Percentiles rank a stretch among this genome's conserved stretches.
Conservation (phyloP, 2,797 vertebrate species). For the Diplodus sargus region DNA sequence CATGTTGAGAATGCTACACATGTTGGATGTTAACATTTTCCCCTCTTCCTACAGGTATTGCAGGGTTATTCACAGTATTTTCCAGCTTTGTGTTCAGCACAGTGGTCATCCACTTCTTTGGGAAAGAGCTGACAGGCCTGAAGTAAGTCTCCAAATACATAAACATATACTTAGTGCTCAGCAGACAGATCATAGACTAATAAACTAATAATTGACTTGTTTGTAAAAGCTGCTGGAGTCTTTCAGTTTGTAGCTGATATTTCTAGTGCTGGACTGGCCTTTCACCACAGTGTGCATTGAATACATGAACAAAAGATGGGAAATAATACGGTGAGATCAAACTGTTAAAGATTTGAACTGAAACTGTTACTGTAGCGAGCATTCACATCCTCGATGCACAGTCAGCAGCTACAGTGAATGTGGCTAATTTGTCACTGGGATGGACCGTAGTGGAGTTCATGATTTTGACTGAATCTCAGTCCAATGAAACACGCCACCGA, state of each 20-base stretch:
- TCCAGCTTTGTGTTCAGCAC: slow-evolving; percentile 99
- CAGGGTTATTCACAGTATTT: slow-evolving; percentile 97
- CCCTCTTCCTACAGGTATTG: slow-evolving; percentile 88
- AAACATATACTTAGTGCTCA: not conserved
- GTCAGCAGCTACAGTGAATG: no score
- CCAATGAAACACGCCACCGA: no score
- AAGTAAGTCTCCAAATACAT: slow-evolving; percentile 85
- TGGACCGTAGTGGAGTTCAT: no score
- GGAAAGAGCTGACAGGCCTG: slow-evolving; percentile 95
- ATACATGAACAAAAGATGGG: no score
- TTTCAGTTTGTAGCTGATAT: not conserved
- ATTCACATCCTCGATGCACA: no score
- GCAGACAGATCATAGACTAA: not conserved
- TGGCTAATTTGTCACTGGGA: no score
- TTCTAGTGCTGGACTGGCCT: not conserved
- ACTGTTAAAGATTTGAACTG: not conserved
- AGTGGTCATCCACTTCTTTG: slow-evolving; percentile 97
- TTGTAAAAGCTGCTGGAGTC: not conserved
- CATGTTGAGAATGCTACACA: not conserved
- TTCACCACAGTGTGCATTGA: not conserved
- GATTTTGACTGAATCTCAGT: no score
- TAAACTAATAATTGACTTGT: not conserved
- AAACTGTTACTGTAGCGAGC: no score
- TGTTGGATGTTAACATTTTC: not conserved
- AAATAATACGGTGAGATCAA: not conserved